Conservation (phyloP, 2,888 invertebrate genomes). For the Phoronis australis region DNA sequence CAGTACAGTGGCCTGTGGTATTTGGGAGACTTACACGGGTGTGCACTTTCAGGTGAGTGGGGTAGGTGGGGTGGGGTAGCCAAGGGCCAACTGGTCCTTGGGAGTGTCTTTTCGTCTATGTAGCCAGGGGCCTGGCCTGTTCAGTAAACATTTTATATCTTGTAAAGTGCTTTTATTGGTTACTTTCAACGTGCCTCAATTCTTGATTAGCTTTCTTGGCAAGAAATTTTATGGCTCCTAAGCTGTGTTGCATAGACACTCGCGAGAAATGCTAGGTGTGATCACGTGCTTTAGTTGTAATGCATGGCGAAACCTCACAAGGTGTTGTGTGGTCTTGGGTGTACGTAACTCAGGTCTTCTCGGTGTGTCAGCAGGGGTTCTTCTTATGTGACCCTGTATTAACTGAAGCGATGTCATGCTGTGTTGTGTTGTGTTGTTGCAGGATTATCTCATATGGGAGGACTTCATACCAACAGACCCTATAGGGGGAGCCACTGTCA, state of each 20-base stretch:
- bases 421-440: slow-evolving; percentile 6
- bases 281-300: no score
- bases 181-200: no score
- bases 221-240: no score
- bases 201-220: no score
- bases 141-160: no score
- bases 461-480: slow-evolving; percentile 68
- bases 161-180: no score
- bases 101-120: neutral
- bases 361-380: neutral
- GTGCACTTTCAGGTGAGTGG: slow-evolving; percentile 59
- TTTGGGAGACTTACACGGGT: slow-evolving; percentile 92
- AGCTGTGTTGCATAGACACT: no score
- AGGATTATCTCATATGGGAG: slow-evolving; percentile 85
- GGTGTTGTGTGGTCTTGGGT: no score
- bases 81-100: neutral
- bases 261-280: no score
- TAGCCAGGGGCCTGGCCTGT: no score
- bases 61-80: neutral
- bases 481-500: slow-evolving; percentile 61
- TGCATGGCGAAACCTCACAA: no score
- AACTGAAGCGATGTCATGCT: neutral
- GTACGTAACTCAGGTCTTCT: no score
- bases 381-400: neutral
- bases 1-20: slow-evolving; percentile 94